Evolutionary conservation across 92 coral and sea anemone species (phyloP), one percentile per base, ranked within the genome.

Genomic region (Phenganax marumi): DNA sequence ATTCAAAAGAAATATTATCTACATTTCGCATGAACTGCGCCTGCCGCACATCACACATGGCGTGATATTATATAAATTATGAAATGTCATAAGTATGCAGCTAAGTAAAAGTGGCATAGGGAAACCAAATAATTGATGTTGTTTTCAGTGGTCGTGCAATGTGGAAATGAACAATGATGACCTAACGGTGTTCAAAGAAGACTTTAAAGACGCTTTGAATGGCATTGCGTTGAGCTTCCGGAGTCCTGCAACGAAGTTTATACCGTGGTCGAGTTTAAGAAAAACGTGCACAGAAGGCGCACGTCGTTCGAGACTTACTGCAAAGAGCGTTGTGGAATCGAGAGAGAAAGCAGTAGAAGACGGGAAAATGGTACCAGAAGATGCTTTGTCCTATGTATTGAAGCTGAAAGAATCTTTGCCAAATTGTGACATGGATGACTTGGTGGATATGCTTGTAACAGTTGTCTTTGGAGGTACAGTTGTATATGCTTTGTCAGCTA

Each of bases 221-320:
- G 97, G 97, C 23, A 84, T 93, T 26, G 89, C 89, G 22, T 86
- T 89, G 80, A 91, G 97, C 68, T 93, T 93, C 72, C 92, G 90
- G 63, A 89, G 79, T 81, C 97, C 97, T 17, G 87, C 89, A 53
- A 78, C 73, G 7, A 49, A 48, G 14, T 78, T 43, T 51, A 43
- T 17, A 19, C 83, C 33, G 33, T 78, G 83, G 83, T 78, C 83
- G 13, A 10, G 18, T n/a, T 79, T 87, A 16, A 84, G 89, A 58
- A 89, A 63, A 79, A 89, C 87, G 85, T 91, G 94, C 39, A 86
- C 66, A 12, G 87, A 87, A 26, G 90, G 94, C n/a, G 92, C 90
- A 23, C 85, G 76, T 18, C 86, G 84, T 69, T 86, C 90, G 21
- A 86, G 97, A 6, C 85, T 80, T 7, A 91, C 91, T 22, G 90